Percentiles rank a stretch among this genome's conserved stretches.
Evolutionary conservation across 2,797 vertebrate species (phyloP).

Genomic region (Melanotaenia parkinsoni): DNA sequence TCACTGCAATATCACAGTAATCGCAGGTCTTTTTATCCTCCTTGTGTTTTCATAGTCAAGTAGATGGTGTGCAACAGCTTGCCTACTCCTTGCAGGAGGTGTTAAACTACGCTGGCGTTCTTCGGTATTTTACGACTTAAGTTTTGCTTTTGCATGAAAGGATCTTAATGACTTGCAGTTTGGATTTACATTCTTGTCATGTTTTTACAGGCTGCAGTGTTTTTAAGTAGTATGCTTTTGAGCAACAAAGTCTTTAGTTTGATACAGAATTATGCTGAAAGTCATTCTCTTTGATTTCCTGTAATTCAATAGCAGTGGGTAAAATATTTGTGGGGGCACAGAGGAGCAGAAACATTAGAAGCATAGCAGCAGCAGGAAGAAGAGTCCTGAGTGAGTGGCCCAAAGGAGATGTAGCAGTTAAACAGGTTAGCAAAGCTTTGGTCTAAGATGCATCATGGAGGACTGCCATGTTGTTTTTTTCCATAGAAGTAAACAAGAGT

Average conservation of each 20-base stretch:
- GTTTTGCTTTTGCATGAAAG: constrained; percentile 9
- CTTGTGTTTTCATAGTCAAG: constrained; percentile 19
- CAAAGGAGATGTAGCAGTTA: constrained; percentile 77
- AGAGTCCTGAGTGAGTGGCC: constrained; percentile 80
- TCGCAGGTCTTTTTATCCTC: constrained; percentile 16
- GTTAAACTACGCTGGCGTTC: not conserved
- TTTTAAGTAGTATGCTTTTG: constrained; percentile 81
- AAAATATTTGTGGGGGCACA: constrained; percentile 92
- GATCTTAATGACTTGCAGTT: constrained; percentile 32
- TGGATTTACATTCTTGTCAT: constrained; percentile 52
- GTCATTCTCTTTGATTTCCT: constrained; percentile 92
- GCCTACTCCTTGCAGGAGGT: constrained; percentile 3
- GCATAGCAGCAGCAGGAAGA: constrained; percentile 76
- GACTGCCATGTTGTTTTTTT: constrained; percentile 71
- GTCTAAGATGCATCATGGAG: constrained; percentile 73
- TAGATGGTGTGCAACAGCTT: constrained; percentile 14
- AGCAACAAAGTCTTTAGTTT: constrained; percentile 82
- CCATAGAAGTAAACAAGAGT: constrained; percentile 39
- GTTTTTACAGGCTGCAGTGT: constrained; percentile 62
- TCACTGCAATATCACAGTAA: constrained; percentile 34
- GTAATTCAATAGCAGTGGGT: constrained; percentile 94
- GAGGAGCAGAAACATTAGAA: constrained; percentile 86
- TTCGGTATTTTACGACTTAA: constrained; percentile 1
- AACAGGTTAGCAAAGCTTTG: constrained; percentile 60
- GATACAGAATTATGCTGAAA: constrained; percentile 87